These are phyloP conservation scores for Pipa parva DNA, from an alignment of 2,113 vertebrate genomes.

Conservation along the genomic window DNA sequence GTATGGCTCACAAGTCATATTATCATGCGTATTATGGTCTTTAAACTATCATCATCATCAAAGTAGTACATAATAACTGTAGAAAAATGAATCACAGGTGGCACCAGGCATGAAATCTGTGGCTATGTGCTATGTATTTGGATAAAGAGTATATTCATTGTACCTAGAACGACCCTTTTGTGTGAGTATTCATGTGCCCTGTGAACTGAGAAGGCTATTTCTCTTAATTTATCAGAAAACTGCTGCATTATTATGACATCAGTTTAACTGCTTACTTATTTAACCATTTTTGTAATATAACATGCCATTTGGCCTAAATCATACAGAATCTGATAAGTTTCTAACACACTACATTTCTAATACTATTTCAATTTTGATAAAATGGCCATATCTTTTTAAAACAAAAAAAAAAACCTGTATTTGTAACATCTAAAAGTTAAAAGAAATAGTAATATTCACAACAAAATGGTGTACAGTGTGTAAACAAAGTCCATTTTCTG, in stretches of 20 bases:
- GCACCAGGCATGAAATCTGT: slow-evolving; percentile 65
- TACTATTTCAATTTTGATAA: too few species aligned
- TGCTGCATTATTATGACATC: slow-evolving; percentile 69
- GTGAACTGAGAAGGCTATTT: slow-evolving; percentile 68
- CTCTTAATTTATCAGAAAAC: slow-evolving; percentile 76
- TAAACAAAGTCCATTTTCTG: too few species aligned
- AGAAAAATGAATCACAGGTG: slow-evolving; percentile 77
- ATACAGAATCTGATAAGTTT: too few species aligned
- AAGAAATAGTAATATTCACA: too few species aligned
- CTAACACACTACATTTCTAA: too few species aligned
- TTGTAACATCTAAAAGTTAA: too few species aligned
- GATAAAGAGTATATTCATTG: slow-evolving; percentile 69
- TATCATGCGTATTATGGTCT: slow-evolving; percentile 60
- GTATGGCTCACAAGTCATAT: slow-evolving; percentile 62
- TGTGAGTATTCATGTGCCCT: slow-evolving; percentile 61
- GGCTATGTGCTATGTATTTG: slow-evolving; percentile 57
- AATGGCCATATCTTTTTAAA: too few species aligned
- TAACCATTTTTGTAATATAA: slow-evolving; percentile 54
- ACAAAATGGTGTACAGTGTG: too few species aligned
- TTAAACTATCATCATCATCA: slow-evolving; percentile 66
- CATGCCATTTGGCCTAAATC: too few species aligned
- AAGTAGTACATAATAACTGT: slow-evolving; percentile 62
- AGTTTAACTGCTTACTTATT: slow-evolving; percentile 65
- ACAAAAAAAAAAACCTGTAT: too few species aligned
- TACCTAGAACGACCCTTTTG: slow-evolving; percentile 64